phyloP scores from a whole-genome alignment of 1,140 invertebrate genomes.

The Choristoneura fumiferana region DNA sequence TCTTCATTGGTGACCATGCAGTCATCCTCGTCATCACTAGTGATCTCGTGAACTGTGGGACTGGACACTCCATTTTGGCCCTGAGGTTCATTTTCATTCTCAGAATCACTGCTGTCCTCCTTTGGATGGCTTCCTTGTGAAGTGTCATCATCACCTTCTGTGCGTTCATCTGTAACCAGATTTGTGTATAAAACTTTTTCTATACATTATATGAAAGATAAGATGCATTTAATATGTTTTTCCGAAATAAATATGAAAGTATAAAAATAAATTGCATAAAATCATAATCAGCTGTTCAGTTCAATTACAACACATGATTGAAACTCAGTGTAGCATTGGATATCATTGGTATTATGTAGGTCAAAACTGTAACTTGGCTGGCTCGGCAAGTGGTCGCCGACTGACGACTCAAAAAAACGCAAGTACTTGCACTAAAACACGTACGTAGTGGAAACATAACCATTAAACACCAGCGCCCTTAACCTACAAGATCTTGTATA shows the following conservation, averaged over 20 bases:
- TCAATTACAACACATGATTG: neutral
- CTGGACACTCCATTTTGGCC: conserved; percentile 66
- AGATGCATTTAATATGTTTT: too few species aligned
- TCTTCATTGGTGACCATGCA: conserved; percentile 68
- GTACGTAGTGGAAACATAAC: conserved; percentile 62
- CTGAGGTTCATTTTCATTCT: conserved; percentile 63
- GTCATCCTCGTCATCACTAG: conserved; percentile 68
- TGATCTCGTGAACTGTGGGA: conserved; percentile 71
- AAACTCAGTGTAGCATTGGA: neutral
- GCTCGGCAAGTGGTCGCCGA: neutral
- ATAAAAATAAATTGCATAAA: neutral
- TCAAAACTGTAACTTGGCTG: neutral
- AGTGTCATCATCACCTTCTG: conserved; percentile 72
- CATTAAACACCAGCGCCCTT: conserved; percentile 38
- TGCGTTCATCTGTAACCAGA: conserved; percentile 59
- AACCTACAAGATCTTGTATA: conserved; percentile 33
- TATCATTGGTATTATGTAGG: neutral
- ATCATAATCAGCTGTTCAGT: conserved; percentile 13
- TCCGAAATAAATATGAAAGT: neutral
- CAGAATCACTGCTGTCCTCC: conserved; percentile 68
- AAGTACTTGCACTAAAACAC: conserved; percentile 17
- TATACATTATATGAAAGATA: too few species aligned
- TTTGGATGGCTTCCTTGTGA: conserved; percentile 72
- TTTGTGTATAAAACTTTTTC: neutral
- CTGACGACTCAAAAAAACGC: conserved; percentile 4